These are phyloP conservation scores for Spodoptera littoralis DNA, from an alignment of 2,888 invertebrate species.

Conservation along the genomic window DNA sequence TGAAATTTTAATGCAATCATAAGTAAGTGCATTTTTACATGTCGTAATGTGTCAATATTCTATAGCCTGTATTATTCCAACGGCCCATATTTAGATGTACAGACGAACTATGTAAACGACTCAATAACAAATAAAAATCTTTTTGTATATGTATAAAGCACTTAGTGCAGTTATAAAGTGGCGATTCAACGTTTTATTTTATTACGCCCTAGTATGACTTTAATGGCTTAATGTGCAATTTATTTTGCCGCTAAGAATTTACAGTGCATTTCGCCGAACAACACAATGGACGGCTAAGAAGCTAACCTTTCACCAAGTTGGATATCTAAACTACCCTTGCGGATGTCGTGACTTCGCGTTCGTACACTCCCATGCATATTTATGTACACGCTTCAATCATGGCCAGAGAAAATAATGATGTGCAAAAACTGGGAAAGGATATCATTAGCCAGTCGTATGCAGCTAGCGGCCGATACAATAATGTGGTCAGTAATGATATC, in stretches of 20 bases:
- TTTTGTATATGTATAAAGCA: background rate
- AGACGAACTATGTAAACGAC: slow-evolving; percentile 3
- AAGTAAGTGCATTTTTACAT: slow-evolving; percentile 13
- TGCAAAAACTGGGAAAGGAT: slow-evolving; percentile 57
- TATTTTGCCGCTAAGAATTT: slow-evolving; percentile 22
- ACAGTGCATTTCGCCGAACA: slow-evolving; percentile 15
- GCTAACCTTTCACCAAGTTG: slow-evolving; percentile 45
- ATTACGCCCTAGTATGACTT: slow-evolving; percentile 1
- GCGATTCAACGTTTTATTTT: slow-evolving; percentile 2
- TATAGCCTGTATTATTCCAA: slow-evolving; percentile 6
- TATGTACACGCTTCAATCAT: slow-evolving; percentile 54
- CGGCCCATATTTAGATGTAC: slow-evolving; percentile 17
- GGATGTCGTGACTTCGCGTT: slow-evolving; percentile 50
- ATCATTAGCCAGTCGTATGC: slow-evolving; percentile 54
- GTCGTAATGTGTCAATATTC: slow-evolving; percentile 15
- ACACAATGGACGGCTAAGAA: slow-evolving; percentile 31
- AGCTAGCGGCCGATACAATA: slow-evolving; percentile 49
- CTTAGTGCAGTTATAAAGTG: slow-evolving; percentile 2
- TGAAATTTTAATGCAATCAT: slow-evolving; percentile 14
- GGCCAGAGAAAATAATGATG: slow-evolving; percentile 54
- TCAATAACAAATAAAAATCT: background rate
- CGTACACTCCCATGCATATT: slow-evolving; percentile 47
- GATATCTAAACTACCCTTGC: slow-evolving; percentile 48
- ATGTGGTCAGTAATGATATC: slow-evolving; percentile 61
- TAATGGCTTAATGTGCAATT: slow-evolving; percentile 9